These are phyloP conservation scores for Augochlora pura DNA, from an alignment of 1,140 invertebrate genomes.

Conservation along the genomic window DNA sequence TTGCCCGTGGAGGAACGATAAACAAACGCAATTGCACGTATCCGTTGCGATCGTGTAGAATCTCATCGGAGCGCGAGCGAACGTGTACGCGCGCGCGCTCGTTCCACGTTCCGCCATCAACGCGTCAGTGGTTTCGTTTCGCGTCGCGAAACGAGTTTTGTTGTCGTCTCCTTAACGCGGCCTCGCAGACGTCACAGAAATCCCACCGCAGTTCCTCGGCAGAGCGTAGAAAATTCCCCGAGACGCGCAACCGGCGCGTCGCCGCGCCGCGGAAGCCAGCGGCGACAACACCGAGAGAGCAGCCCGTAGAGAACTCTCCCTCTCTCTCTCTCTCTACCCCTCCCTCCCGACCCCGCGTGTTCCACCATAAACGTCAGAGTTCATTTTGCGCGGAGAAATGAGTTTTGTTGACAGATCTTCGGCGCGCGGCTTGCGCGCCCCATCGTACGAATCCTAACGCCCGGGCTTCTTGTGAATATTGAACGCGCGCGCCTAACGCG, in stretches of 20 bases:
- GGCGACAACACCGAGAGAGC: neutral
- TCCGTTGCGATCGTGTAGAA: slow-evolving; percentile 19
- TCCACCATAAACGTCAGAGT: slow-evolving; percentile 40
- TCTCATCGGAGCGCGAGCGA: slow-evolving; percentile 18
- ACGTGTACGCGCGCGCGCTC: neutral
- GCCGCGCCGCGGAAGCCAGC: neutral
- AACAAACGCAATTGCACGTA: slow-evolving; percentile 30
- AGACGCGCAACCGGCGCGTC: slow-evolving; percentile 2
- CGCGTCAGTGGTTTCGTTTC: slow-evolving; percentile 28
- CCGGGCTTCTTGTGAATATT: slow-evolving; percentile 15
- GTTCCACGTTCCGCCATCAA: slow-evolving; percentile 26
- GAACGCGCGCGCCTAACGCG: neutral
- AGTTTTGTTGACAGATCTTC: neutral
- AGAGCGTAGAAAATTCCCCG: slow-evolving; percentile 21
- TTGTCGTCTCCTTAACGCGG: slow-evolving; percentile 42
- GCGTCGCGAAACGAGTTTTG: slow-evolving; percentile 35
- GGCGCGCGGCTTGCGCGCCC: slow-evolving; percentile 12
- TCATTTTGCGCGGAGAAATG: slow-evolving; percentile 36
- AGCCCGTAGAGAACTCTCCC: neutral
- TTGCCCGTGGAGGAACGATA: neutral
- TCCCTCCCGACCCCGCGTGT: neutral
- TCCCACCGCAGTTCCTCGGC: slow-evolving; percentile 27
- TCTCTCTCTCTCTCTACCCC: neutral
- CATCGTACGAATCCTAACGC: slow-evolving; percentile 13
- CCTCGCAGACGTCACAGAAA: slow-evolving; percentile 38